Percentiles rank a stretch among this genome's conserved stretches.
phyloP scores from a whole-genome alignment of 2,888 invertebrate genomes.

The Oeneis ivallda region DNA sequence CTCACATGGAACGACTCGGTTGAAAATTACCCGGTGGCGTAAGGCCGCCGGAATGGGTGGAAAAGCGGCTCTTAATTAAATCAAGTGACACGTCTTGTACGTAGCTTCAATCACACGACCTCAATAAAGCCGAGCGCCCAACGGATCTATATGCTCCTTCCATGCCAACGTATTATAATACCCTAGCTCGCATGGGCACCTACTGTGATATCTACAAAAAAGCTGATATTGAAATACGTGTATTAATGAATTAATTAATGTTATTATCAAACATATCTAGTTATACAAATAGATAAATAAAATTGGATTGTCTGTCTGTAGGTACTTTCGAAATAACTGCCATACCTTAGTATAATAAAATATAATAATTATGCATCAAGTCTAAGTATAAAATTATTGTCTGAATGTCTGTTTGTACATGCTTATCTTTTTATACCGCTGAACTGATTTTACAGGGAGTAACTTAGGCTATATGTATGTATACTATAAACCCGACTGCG shows the following conservation, averaged over 20 bases:
- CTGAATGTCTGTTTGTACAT: too few relatives aligned
- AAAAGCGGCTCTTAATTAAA: slow-evolving; percentile 81
- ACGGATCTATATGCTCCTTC: slow-evolving; percentile 63
- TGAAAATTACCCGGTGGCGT: slow-evolving; percentile 75
- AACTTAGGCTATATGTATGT: too few relatives aligned
- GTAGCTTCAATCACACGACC: slow-evolving; percentile 80
- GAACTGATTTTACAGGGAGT: too few relatives aligned
- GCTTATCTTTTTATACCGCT: too few relatives aligned
- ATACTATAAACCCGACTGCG: too few relatives aligned
- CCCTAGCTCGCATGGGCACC: neutral
- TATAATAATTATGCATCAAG: too few relatives aligned
- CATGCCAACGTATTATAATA: slow-evolving; percentile 24
- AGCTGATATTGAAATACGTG: neutral
- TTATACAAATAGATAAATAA: too few relatives aligned
- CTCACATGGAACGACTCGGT: slow-evolving; percentile 68
- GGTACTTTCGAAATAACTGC: too few relatives aligned
- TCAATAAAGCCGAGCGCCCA: slow-evolving; percentile 72
- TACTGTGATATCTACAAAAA: neutral
- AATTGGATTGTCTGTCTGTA: too few relatives aligned
- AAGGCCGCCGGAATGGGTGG: slow-evolving; percentile 72
- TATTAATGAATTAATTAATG: neutral
- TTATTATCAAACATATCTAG: too few relatives aligned
- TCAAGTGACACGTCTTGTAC: slow-evolving; percentile 79
- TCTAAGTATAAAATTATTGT: too few relatives aligned
- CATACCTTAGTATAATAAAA: too few relatives aligned